Conservation (phyloP, 92 coral and sea anemone species). For the Nematostella vectensis region DNA sequence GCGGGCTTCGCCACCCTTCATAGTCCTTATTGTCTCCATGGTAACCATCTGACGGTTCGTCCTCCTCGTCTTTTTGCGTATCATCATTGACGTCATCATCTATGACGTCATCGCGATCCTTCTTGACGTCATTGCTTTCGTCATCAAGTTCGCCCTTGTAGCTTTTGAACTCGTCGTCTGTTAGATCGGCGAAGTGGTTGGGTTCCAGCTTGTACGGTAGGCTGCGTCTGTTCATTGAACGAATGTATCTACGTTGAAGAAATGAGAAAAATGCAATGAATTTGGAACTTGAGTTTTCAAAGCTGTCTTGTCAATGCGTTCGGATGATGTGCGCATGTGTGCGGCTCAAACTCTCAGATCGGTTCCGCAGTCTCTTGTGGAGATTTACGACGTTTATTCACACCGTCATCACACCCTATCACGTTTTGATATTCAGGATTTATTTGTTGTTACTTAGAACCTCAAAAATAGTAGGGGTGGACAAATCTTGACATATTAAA, state of each 20-base stretch:
- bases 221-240: conserved; percentile 65
- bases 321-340: no score
- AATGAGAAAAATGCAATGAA: not conserved
- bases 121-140: conserved; percentile 29
- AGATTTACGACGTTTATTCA: no score
- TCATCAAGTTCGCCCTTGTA: conserved; percentile 75
- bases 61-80: conserved; percentile 3
- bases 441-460: no score
- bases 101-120: conserved; percentile 9
- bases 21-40: conserved; percentile 1
- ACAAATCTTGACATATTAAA: no score
- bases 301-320: no score
- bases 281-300: no score
- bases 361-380: no score
- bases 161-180: conserved; percentile 63
- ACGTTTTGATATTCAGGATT: no score
- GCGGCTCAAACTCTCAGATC: no score
- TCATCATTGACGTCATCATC: conserved; percentile 1
- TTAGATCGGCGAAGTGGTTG: conserved; percentile 87
- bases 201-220: conserved; percentile 48
- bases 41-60: not conserved
- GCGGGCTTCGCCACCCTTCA: not conserved
- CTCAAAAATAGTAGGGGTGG: no score
- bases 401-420: no score
- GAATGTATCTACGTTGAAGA: conserved; percentile 55